Percentiles rank a stretch among this genome's conserved stretches.
Conservation (phyloP, 2,797 vertebrate genomes). For the Perodicticus potto region DNA sequence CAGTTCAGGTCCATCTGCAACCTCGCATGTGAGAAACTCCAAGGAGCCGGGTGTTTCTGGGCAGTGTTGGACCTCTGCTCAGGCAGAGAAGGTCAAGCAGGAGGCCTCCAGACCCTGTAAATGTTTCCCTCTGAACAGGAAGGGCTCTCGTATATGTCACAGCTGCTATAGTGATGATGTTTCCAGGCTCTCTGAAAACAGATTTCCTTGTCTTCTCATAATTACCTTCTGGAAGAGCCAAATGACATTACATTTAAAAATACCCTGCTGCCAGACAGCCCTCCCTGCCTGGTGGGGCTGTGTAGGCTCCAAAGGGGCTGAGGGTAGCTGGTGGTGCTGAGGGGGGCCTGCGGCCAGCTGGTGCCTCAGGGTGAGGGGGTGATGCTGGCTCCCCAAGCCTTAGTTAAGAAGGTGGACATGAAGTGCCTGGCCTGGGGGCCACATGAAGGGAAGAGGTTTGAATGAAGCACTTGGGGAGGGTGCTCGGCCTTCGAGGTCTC, state of each 20-base stretch:
- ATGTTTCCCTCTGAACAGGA: background rate
- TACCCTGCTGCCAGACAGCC: background rate
- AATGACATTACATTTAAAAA: conserved; percentile 55
- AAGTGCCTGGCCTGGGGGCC: too few relatives aligned
- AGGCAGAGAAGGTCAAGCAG: background rate
- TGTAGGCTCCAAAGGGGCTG: background rate
- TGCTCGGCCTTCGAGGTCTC: background rate
- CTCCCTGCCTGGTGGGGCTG: background rate
- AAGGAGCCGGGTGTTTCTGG: background rate
- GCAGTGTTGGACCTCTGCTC: accelerated
- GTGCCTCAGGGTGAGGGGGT: too few relatives aligned
- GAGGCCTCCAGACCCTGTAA: background rate
- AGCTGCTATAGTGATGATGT: background rate
- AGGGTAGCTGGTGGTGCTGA: background rate
- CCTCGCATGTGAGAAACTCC: too few relatives aligned
- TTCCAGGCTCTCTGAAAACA: conserved; percentile 24
- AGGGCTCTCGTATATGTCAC: background rate
- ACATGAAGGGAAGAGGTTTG: background rate
- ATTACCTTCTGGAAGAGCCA: conserved; percentile 1
- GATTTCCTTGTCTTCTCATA: conserved; percentile 9
- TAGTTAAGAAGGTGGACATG: background rate
- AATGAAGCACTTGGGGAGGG: background rate
- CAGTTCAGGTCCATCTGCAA: accelerated
- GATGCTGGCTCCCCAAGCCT: background rate
- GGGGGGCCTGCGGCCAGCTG: too few relatives aligned